phyloP scores from a whole-genome alignment of 2,113 vertebrate species.

The Pedionomus torquatus region DNA sequence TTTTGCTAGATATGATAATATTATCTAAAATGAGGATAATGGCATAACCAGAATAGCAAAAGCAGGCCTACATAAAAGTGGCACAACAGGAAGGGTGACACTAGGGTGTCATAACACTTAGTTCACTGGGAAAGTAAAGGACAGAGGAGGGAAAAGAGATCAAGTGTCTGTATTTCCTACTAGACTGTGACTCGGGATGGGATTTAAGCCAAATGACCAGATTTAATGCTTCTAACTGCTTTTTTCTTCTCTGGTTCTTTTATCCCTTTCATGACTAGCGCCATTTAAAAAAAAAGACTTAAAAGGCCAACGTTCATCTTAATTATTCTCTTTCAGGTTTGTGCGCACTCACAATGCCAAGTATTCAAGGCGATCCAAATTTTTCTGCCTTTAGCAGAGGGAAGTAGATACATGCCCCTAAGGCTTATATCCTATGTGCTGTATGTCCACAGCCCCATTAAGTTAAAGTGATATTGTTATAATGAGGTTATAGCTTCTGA shows the following conservation, averaged over 20 bases:
- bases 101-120: not conserved
- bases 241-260: slow-evolving; percentile 29
- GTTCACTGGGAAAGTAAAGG: not conserved
- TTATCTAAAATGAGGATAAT: not conserved
- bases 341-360: not conserved
- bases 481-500: not conserved
- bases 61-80: not conserved
- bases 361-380: slow-evolving; percentile 30
- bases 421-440: not conserved
- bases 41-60: not conserved
- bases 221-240: slow-evolving; percentile 38
- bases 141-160: slow-evolving; percentile 12
- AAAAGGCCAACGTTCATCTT: slow-evolving; percentile 31
- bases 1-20: not conserved
- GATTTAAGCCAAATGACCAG: not conserved
- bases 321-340: slow-evolving; percentile 61
- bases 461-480: not conserved
- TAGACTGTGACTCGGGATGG: slow-evolving; percentile 26
- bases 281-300: slow-evolving; percentile 44
- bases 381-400: slow-evolving; percentile 7
- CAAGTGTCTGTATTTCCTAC: not conserved
- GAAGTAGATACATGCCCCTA: not conserved
- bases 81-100: slow-evolving; percentile 10
- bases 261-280: slow-evolving; percentile 27
- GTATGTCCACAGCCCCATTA: not conserved